phyloP scores from a whole-genome alignment of 2,888 invertebrate genomes.

The Hoplodrina blanda region DNA sequence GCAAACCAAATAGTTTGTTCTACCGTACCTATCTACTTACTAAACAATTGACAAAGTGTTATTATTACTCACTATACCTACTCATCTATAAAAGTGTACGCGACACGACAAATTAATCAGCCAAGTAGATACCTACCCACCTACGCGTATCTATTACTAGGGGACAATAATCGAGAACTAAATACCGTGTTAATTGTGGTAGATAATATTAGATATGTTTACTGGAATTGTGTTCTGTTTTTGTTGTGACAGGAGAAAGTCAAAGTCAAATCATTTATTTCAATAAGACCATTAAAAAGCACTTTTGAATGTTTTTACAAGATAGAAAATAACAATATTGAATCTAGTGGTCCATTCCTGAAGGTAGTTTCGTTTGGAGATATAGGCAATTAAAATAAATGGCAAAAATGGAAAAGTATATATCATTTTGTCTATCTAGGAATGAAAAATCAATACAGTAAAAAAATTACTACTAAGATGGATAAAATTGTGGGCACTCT shows the following conservation, averaged over 20 bases:
- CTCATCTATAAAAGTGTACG: not conserved
- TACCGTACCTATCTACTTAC: not conserved
- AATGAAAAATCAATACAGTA: not conserved
- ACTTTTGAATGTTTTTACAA: no score
- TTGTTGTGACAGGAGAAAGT: not conserved
- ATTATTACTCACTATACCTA: not conserved
- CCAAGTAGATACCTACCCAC: not conserved
- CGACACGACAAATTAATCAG: constrained; percentile 1
- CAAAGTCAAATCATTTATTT: no score
- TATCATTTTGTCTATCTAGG: no score
- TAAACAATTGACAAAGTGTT: constrained; percentile 1
- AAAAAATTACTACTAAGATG: no score
- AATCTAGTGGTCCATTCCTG: no score
- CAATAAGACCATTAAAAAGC: no score
- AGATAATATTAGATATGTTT: not conserved
- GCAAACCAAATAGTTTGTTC: no score
- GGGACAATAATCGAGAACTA: not conserved
- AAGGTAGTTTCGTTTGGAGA: no score
- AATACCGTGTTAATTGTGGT: not conserved
- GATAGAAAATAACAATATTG: no score
- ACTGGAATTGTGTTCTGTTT: not conserved
- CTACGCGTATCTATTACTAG: not conserved
- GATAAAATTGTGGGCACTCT: no score
- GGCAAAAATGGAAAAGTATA: no score
- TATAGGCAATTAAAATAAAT: no score